Evolutionary conservation across 2,888 invertebrate genomes (phyloP).

Genomic region (Seira musarum): DNA sequence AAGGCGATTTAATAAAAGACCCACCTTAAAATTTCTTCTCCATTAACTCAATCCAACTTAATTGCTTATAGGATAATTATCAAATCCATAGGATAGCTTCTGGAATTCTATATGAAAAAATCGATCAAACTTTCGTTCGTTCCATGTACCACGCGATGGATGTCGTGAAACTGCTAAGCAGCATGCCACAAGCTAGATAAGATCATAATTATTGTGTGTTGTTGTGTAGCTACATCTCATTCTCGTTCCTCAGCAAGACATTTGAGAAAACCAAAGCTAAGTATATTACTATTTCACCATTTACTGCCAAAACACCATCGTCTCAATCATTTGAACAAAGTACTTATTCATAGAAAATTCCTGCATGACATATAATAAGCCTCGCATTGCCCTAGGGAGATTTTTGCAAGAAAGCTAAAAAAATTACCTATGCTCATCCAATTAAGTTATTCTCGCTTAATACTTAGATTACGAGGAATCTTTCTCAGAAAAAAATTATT

Average conservation of each 20-base stretch:
- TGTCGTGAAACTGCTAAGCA: not conserved
- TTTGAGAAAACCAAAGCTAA: too few species aligned
- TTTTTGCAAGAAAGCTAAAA: slow-evolving; percentile 24
- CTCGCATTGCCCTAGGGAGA: not conserved
- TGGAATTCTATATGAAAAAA: not conserved
- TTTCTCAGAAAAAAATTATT: not conserved
- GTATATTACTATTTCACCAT: not conserved
- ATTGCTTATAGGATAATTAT: not conserved
- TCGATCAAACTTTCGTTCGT: not conserved
- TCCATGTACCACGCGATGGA: not conserved
- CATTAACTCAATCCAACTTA: not conserved
- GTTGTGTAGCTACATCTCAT: too few species aligned
- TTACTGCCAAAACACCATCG: not conserved
- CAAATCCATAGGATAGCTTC: not conserved
- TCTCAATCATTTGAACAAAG: too few species aligned
- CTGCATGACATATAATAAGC: too few species aligned
- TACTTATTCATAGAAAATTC: too few species aligned
- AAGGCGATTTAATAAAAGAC: too few species aligned
- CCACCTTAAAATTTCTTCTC: too few species aligned
- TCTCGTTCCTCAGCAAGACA: not conserved
- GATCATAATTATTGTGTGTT: not conserved
- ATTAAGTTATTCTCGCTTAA: slow-evolving; percentile 18
- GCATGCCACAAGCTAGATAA: not conserved
- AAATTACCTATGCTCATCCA: slow-evolving; percentile 18
- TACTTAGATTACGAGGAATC: not conserved